Base-by-base conservation (phyloP, 2,888 invertebrate genomes). In the Himalopsyche japonica region DNA sequence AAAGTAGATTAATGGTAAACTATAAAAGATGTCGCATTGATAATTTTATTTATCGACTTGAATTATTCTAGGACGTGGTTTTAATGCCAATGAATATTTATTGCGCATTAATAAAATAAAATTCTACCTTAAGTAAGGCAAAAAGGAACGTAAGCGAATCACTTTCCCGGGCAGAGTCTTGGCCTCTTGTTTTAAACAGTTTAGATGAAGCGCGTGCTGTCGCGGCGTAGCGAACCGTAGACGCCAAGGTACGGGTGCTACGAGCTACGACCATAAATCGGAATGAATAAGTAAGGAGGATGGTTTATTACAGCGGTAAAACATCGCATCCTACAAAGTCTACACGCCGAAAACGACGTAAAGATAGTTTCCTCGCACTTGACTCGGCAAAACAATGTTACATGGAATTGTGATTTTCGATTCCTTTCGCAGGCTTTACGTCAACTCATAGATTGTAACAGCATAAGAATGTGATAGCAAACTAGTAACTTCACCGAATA, bases 281-380 rank as follows among this genome's bases (percentile, higher is more conserved):
- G 85, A 47, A 85, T 85, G 85, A 85, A 85, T 85, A 85, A 85
- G 85, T 85, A 80, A 85, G 43, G 43, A 76, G 80, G 85, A 82
- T 85, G 85, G 37, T 85, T 85, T 85, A 85, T 85, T 82, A 76
- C 43, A 78, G 80, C 80, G 85, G 85, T 85, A 85, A 85, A 85
- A 82, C 85, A 80, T 27, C 77, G 82, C 48, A 49, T 79, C 78
- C 30, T 79, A 70, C 64, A 76, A 76, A 77, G 77, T 81, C 79
- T 57, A 79, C 70, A 70, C 49, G 79, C 79, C 32, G 79, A 79
- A 79, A 79, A 48, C 79, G 79, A 77, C 77, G 8, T 27, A 79
- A 27, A 70, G 30, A 70, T 70, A 70, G 70, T 70, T 70, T 30
- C 70, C 30, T 70, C 70, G 70, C 70, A 70, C 70, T 70, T 70